Conservation (phyloP, 2,888 invertebrate species). For the Carabus problematicus region DNA sequence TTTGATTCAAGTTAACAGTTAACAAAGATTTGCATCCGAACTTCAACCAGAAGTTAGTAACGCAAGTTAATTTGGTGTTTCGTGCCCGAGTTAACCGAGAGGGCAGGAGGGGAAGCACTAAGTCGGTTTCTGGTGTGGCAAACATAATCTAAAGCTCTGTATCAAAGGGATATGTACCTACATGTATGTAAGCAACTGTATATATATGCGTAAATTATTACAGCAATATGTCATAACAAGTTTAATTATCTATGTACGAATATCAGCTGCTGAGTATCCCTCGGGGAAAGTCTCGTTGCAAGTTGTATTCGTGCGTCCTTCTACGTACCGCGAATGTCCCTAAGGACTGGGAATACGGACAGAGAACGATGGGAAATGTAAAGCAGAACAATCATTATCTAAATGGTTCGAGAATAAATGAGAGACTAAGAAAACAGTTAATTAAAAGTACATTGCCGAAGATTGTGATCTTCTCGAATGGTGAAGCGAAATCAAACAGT, state of each 20-base stretch:
- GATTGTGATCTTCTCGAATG: constrained; percentile 10
- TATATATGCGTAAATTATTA: constrained; percentile 25
- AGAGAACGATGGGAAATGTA: not conserved
- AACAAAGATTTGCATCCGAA: no score
- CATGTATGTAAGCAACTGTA: no score
- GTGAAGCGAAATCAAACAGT: no score
- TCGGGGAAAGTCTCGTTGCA: not conserved
- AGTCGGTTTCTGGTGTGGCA: no score
- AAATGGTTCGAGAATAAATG: constrained; percentile 24
- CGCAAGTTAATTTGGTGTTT: no score
- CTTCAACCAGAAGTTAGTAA: no score
- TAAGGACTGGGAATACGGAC: not conserved
- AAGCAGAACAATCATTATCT: constrained; percentile 27
- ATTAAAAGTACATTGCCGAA: constrained; percentile 23
- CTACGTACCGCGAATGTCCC: not conserved
- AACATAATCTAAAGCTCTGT: no score
- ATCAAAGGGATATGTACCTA: no score
- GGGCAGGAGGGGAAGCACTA: no score
- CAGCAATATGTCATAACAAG: constrained; percentile 39
- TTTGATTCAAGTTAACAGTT: no score
- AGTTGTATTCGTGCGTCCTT: not conserved
- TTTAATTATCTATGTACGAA: constrained; percentile 39
- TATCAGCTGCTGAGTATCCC: constrained; percentile 19
- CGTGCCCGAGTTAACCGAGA: no score
- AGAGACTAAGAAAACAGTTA: constrained; percentile 21